These are phyloP conservation scores for Lathamus discolor DNA, from an alignment of 2,113 vertebrate species.

Conservation along the genomic window DNA sequence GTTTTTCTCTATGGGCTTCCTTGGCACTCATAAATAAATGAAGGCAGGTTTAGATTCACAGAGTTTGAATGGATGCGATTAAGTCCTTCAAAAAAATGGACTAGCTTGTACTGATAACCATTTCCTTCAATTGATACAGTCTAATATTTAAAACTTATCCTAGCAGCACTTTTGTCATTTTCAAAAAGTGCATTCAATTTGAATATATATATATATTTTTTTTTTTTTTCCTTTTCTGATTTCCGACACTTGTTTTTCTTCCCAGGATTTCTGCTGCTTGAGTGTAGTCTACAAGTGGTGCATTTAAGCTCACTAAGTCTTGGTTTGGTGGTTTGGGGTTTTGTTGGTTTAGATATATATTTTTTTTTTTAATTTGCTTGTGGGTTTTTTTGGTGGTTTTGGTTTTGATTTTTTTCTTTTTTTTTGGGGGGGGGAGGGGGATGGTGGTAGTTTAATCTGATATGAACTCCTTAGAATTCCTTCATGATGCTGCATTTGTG, in stretches of 20 bases:
- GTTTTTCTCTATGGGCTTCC: not conserved
- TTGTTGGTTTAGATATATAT: not conserved
- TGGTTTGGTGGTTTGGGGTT: not conserved
- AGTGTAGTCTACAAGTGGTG: not conserved
- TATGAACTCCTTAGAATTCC: not conserved
- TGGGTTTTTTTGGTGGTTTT: too few species aligned
- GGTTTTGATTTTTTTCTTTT: too few species aligned
- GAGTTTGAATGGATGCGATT: not conserved
- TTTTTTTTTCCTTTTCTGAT: not conserved
- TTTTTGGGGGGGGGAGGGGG: too few species aligned
- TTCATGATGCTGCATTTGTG: not conserved
- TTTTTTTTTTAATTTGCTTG: not conserved
- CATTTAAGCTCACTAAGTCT: not conserved
- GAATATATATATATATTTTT: not conserved
- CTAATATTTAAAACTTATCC: not conserved
- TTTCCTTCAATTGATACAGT: not conserved
- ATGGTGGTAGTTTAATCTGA: not conserved
- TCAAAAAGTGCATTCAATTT: not conserved
- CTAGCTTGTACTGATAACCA: not conserved
- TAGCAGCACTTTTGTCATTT: not conserved
- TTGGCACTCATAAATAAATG: not conserved
- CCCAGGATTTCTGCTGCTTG: not conserved
- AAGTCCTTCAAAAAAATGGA: not conserved
- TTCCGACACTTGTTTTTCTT: not conserved
- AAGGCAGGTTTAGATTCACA: not conserved